Evolutionary conservation across 2,113 vertebrate species (phyloP).

Genomic region (Hippocampus abdominalis): DNA sequence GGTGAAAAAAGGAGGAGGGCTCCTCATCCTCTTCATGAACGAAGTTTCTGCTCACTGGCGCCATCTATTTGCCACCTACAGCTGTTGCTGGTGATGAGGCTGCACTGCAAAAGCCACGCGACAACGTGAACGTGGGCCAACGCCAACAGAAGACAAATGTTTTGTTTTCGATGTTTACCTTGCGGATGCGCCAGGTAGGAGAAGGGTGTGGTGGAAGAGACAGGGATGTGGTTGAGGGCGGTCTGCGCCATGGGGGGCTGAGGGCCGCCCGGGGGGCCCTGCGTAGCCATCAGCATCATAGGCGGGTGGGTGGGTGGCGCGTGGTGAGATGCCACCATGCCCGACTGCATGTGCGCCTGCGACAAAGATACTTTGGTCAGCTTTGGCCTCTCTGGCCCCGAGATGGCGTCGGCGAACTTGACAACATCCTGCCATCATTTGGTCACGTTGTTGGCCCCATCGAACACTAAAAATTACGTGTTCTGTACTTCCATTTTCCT

Average conservation of each 20-base stretch:
- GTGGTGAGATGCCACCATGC: conserved; percentile 92
- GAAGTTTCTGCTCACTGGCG: conserved; percentile 67
- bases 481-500: no score
- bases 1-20: conserved; percentile 52
- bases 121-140: neutral
- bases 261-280: conserved; percentile 86
- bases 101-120: conserved; percentile 76
- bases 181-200: conserved; percentile 76
- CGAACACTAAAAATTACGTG: no score
- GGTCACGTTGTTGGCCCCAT: no score
- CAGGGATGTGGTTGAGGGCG: conserved; percentile 93
- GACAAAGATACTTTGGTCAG: neutral
- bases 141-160: neutral
- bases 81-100: conserved; percentile 98
- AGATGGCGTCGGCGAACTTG: neutral
- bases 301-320: conserved; percentile 83
- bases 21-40: conserved; percentile 60
- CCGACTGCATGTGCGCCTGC: conserved; percentile 98
- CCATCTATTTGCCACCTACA: conserved; percentile 78
- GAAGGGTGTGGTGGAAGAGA: conserved; percentile 76
- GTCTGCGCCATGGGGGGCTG: conserved; percentile 90
- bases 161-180: conserved; percentile 49
- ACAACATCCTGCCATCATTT: no score
- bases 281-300: conserved; percentile 98
- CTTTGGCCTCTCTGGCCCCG: neutral